Evolutionary conservation across 2,888 invertebrate species (phyloP), one percentile per base, ranked within the genome.

Genomic region (Digitonthophagus gazella): DNA sequence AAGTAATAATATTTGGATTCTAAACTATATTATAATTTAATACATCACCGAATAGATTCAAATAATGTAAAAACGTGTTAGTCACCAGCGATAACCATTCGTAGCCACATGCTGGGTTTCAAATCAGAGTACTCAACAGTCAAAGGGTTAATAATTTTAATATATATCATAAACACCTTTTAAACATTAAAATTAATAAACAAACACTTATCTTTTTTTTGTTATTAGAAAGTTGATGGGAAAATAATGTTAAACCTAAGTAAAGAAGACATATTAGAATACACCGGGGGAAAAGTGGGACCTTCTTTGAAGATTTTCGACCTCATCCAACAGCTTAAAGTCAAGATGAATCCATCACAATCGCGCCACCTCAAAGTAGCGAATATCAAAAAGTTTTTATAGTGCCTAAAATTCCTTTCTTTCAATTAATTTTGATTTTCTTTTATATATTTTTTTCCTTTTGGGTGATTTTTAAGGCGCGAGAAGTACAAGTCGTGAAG

Each of bases 301-400:
- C 97, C 97, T 4, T 95, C 96, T 15, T 83, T 97, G 71, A 97
- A 97, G 86, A 96, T 97, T 77, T 93, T 89, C 80, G 95, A 97
- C 85, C 88, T 97, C 74, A 93, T 97, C 79, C 93, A 95, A 79
- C 95, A 96, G 80, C 86, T 97, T 66, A 95, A 95, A 85, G 91
- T 90, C 82, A 93, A 93, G 86, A 90, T 92, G 72, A 91, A 91
- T 82, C 90, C 91, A 72, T 89, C 90, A 72, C 90, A 91, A 79
- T 88, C 90, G 77, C 85, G 88, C 75, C 84, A 84, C 72, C 82
- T 83, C 82, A 90, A 89, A 85, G 85, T 87, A 78, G 85, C 87
- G 77, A 88, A 87, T 82, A 82, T 86, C 79, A 87, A 89, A 83
- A 88, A 89, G 81, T 85, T 87, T 79, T 88, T 88, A 87, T 89